Conservation (phyloP, 2,113 vertebrate species). For the Protobothrops flavoviridis region DNA sequence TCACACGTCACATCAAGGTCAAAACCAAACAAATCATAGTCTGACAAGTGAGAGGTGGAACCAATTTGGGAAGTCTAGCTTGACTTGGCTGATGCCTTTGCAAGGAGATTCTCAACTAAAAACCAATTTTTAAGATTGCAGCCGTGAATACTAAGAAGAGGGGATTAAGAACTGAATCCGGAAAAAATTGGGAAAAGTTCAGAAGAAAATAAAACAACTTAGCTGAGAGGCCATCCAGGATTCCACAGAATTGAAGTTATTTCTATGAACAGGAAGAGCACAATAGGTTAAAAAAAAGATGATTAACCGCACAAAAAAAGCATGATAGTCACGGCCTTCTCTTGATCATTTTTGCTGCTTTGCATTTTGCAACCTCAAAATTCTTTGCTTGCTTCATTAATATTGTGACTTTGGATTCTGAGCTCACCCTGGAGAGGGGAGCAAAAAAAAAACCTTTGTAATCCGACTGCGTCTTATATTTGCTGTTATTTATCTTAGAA, state of each 20-base stretch:
- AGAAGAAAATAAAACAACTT: neutral
- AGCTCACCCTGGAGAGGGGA: neutral
- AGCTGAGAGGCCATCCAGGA: neutral
- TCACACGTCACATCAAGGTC: neutral
- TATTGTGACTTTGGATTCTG: neutral
- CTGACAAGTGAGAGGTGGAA: neutral
- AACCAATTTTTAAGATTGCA: neutral
- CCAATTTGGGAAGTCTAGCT: neutral
- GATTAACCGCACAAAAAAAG: neutral
- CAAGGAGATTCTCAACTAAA: neutral
- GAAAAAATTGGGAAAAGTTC: neutral
- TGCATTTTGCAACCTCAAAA: fast-evolving
- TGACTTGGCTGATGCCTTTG: neutral
- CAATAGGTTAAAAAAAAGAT: neutral
- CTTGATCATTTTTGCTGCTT: neutral
- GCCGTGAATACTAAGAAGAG: neutral
- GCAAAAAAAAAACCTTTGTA: neutral
- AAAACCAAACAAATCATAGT: neutral
- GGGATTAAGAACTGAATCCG: slow-evolving; percentile 21
- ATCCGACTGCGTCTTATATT: neutral
- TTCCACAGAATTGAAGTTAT: neutral
- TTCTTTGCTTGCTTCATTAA: neutral
- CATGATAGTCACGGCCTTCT: neutral
- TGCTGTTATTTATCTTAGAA: neutral
- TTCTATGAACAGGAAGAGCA: neutral